A percentile compares a stretch with the other conserved stretches of the same genome.
Conservation (phyloP, 1,140 invertebrate species). For the Brachionus plicatilis region DNA sequence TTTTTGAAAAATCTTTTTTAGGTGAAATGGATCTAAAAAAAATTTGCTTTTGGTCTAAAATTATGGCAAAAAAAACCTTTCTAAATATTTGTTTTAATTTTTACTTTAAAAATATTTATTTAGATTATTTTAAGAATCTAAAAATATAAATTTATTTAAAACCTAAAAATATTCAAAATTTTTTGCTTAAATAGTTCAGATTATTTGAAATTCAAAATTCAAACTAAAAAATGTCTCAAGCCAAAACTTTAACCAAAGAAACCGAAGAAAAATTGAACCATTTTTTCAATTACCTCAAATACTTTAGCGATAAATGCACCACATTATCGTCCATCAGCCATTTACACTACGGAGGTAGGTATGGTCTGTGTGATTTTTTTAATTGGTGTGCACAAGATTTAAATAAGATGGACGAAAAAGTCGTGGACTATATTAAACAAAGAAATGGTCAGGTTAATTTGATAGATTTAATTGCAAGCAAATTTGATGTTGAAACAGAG, state of each 20-base stretch:
- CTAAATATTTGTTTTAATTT: neutral
- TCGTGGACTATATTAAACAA: neutral
- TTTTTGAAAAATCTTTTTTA: too few species aligned
- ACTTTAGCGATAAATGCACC: neutral
- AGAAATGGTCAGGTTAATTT: neutral
- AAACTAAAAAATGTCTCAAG: neutral
- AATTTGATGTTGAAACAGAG: neutral
- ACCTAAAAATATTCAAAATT: neutral
- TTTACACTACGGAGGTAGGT: neutral
- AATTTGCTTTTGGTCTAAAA: too few species aligned
- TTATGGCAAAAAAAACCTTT: neutral
- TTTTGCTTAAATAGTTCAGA: neutral
- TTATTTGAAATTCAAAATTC: neutral
- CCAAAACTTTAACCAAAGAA: neutral
- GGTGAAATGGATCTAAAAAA: too few species aligned
- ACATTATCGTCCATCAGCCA: neutral
- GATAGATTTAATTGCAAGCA: neutral
- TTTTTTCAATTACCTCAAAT: neutral
- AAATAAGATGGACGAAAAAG: neutral
- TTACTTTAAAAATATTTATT: neutral
- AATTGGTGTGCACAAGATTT: neutral
- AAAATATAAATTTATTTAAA: neutral
- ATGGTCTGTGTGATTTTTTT: neutral
- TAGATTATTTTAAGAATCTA: neutral
- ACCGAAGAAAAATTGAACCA: neutral